Percentiles rank a stretch among this genome's conserved stretches.
These are phyloP conservation scores for Fregetta grallaria DNA, from an alignment of 2,113 vertebrate species.

Conservation along the genomic window DNA sequence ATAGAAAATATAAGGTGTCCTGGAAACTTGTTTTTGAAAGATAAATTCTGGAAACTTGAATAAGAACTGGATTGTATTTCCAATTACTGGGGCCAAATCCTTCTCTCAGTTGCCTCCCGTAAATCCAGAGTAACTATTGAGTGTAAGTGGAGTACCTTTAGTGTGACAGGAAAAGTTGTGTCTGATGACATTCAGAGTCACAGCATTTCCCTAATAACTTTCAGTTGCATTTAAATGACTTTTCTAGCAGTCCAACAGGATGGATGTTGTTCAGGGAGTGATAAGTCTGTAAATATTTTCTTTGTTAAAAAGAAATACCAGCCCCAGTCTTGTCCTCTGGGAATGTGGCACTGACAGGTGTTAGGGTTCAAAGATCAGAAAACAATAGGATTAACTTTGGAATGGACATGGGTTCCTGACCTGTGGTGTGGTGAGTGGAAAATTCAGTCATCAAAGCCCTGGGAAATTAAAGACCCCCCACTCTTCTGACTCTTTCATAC, in stretches of 20 bases:
- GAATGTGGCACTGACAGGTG: conserved; percentile 47
- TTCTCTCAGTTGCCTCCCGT: neutral
- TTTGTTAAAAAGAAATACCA: conserved; percentile 24
- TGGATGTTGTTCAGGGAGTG: neutral
- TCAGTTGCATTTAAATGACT: neutral
- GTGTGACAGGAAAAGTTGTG: neutral
- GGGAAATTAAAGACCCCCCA: neutral
- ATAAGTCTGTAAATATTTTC: conserved; percentile 14
- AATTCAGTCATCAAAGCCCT: neutral
- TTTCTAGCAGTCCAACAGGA: neutral
- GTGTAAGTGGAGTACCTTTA: neutral
- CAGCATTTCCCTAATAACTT: neutral
- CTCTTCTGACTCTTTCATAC: neutral
- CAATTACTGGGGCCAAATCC: neutral
- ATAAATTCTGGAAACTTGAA: neutral
- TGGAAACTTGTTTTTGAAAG: neutral
- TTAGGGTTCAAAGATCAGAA: conserved; percentile 55
- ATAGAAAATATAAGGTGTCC: neutral
- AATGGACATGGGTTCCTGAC: conserved; percentile 34
- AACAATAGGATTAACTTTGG: conserved; percentile 52
- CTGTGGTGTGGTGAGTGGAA: neutral
- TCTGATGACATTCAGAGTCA: neutral
- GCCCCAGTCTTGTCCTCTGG: neutral
- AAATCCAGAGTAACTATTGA: neutral
- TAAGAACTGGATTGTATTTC: neutral